These are phyloP conservation scores for Chroicocephalus ridibundus DNA, from an alignment of 2,113 vertebrate species.

Conservation along the genomic window DNA sequence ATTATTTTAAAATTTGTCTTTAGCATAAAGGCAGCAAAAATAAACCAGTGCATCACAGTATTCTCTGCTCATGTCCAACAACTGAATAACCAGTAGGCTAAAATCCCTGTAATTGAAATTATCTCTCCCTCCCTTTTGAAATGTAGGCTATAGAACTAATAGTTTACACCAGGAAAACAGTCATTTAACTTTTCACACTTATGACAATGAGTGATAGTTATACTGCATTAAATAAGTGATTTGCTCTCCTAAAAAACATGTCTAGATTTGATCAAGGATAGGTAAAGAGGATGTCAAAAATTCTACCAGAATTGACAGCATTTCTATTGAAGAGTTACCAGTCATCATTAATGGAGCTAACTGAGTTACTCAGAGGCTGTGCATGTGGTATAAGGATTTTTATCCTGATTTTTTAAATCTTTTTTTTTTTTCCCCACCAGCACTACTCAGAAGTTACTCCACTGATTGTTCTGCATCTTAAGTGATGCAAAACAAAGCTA, in stretches of 20 bases:
- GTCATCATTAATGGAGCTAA: not conserved
- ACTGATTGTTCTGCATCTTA: not conserved
- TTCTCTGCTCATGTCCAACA: not conserved
- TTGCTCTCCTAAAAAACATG: not conserved
- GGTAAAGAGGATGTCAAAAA: not conserved
- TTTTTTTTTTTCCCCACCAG: not conserved
- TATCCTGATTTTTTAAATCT: not conserved
- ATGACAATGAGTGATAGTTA: conserved; percentile 10
- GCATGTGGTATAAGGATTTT: not conserved
- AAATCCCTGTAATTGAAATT: not conserved
- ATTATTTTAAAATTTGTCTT: not conserved
- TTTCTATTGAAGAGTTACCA: not conserved
- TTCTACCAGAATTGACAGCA: conserved; percentile 11
- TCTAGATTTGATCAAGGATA: not conserved
- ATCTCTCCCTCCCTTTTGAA: not conserved
- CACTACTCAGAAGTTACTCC: not conserved
- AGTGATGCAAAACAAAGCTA: not conserved
- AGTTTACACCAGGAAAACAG: conserved; percentile 16
- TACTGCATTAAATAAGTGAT: not conserved
- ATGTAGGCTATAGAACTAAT: not conserved
- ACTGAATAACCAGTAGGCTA: not conserved
- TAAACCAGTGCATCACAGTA: not conserved
- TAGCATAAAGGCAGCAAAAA: not conserved
- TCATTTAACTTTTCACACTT: conserved; percentile 23
- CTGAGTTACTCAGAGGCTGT: not conserved